Base-by-base conservation (phyloP, 2,888 invertebrate species). In the Drosophila formosana region DNA sequence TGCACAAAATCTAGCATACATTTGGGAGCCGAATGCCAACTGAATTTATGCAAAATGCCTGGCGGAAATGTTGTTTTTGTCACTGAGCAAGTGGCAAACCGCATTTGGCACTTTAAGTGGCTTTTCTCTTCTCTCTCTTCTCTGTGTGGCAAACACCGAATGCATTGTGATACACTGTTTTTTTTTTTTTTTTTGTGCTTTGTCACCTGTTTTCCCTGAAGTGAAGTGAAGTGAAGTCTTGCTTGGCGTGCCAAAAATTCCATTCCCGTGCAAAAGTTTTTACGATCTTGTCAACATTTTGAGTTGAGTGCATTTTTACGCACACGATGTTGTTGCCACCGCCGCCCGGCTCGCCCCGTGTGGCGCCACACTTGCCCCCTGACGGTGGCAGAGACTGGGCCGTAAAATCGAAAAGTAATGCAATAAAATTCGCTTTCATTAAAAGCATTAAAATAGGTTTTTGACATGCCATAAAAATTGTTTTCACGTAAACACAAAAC, bases 391-490 rank as follows among this genome's bases (percentile, higher is more conserved):
- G 18, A 18, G 18, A 1, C 46, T 30, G 47, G 72, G 78, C 78
- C 74, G 79, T 90, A 89, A 89, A 89, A 90, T 90, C 90, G 90
- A 82, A 89, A 90, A 89, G 90, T 82, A 84, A 80, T 82, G 80
- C 81, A 90, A 89, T 85, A 85, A 85, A 85, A 89, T 89, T 89
- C 82, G 88, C 88, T 85, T 88, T 90, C 91, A 87, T 89, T 82
- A 90, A 90, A 89, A 86, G 81, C 90, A 88, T 88, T 91, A 91
- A 85, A 91, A 90, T 88, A 75, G 76, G 80, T 82, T 89, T 84
- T 89, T 88, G 89, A 90, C 90, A 90, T 87, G 89, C 89, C 78
- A 89, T 89, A 89, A 89, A 89, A 87, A 89, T 85, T 85, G 79
- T 86, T 89, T 89, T 57, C 87, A 86, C 88, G 80, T 86, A 75